Evolutionary conservation across 2,888 invertebrate genomes (phyloP), one percentile per base, ranked within the genome.

Genomic region (Ichneumoninae sp.): DNA sequence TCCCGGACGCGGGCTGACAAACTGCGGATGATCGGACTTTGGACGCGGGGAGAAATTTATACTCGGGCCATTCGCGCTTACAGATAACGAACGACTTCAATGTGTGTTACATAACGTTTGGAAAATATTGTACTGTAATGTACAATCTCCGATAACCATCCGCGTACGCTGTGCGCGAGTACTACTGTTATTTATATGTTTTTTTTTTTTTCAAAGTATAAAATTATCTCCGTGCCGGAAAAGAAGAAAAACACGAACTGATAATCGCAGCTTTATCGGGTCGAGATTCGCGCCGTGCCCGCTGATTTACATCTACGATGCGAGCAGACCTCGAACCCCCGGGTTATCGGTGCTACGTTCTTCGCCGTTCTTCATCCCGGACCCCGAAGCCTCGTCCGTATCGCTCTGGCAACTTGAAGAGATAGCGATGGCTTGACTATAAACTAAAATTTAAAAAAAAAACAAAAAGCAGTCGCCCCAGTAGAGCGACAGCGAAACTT

Each of bases 401-500:
- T 54, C 57, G 4, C 13, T n/a, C 40, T 2, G 57, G 1, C 26
- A 3, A 57, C 19, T 54, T 22, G 19, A 60, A 30, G 44, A 60
- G 8, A 60, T 40, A 44, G 57, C 57, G 44, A 73, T 57, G 22
- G 57, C 22, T 22, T 13, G 16, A 4, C 44, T 16, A 16, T 16
- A 16, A 16, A 47, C 57, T 26, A 3, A 26, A 26, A 26, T 7
- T 22, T 0, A 22, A 22, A 22, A 1, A 22, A 1, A 22, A 69
- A 26, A 26, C 19, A 30, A 16, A 16, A 22, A 57, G 60, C 22
- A 7, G 1, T 5, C 36, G 54, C 22, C 19, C 44, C 10, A n/a
- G 60, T 19, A 66, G 19, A 36, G 33, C 7, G 2, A 65, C 33
- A 30, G 65, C 65, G 75, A 65, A 65, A 65, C 50, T 75, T 75